Base-by-base conservation (phyloP, 2,797 vertebrate genomes). In the Pangasius krempfi region DNA sequence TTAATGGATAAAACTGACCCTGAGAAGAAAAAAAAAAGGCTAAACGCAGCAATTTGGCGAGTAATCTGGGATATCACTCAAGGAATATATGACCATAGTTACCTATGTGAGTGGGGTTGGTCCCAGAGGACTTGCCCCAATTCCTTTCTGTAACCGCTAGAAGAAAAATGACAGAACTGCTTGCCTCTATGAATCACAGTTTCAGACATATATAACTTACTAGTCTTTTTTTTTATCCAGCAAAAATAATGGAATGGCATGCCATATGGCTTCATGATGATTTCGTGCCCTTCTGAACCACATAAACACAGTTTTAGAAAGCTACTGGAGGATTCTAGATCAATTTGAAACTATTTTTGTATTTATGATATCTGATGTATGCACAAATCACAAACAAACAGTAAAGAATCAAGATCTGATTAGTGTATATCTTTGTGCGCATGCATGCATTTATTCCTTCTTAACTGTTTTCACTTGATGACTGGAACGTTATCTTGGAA, bases 1-100 rank as follows among this genome's bases (percentile, higher is more conserved):
- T 88, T 91, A 88, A 91, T 90, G 66, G 89, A 90, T 90, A 87
- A 68, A 89, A 91, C 79, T 79, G 56, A 88, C 56, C 44, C 73
- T 86, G 56, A 78, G 64, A 40, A 85, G 37, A 66, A 50, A 80
- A 70, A 62, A 80, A 86, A 87, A 86, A 86, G 25, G 33, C 60
- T 85, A 58, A 89, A 62, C 85, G 73, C 64, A 78, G 70, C 82
- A 85, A 60, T 60, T 60, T 80, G 75, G 52, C 3, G 13, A 88
- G 76, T 80, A 88, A 85, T 85, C 62, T 72, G 62, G 62, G 13
- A 44, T 88, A 70, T 85, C 20, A 54, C 50, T 79, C 50, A 70
- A 64, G 60, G 25, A 85, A 56, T 27, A 76, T 78, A 78, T 79
- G 50, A 85, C 33, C 13, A 68, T 13, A 60, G 62, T 58, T 70